phyloP scores from a whole-genome alignment of 1,140 invertebrate species.

The Caerostris darwini region DNA sequence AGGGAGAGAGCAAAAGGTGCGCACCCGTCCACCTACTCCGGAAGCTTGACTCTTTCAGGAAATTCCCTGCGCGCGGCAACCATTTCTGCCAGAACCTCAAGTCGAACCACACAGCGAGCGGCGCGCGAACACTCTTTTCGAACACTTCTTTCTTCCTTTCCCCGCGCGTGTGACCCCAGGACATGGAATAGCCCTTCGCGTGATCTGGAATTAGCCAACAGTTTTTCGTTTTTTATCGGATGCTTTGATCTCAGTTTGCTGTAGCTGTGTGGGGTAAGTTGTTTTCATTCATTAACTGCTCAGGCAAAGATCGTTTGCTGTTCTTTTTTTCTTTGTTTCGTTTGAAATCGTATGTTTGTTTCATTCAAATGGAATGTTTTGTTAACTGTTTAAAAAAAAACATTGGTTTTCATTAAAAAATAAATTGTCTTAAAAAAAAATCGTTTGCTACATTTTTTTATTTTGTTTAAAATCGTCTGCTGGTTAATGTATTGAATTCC shows the following conservation, averaged over 20 bases:
- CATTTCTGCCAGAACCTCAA: constrained; percentile 41
- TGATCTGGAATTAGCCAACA: constrained; percentile 32
- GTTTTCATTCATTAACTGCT: constrained; percentile 2
- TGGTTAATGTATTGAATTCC: too few species aligned
- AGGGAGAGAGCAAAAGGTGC: constrained; percentile 65
- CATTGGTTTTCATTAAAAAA: background rate
- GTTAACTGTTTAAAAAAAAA: background rate
- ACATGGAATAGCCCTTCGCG: background rate
- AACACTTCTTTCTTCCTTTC: background rate
- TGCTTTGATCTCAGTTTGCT: background rate
- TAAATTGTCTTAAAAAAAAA: too few species aligned
- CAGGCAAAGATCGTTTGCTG: background rate
- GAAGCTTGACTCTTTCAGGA: constrained; percentile 50
- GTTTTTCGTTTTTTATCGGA: constrained; percentile 31
- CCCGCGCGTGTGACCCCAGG: background rate
- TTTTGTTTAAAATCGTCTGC: too few species aligned
- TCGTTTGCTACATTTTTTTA: too few species aligned
- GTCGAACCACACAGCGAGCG: background rate
- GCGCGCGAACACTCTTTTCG: background rate
- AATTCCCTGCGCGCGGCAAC: constrained; percentile 1
- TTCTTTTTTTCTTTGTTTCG: background rate
- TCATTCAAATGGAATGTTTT: background rate
- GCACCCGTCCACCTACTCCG: constrained; percentile 66
- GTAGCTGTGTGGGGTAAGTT: background rate
- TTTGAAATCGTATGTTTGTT: background rate